A percentile compares a stretch with the other conserved stretches of the same genome.
phyloP scores from a whole-genome alignment of 2,113 vertebrate genomes.

The Daboia siamensis region DNA sequence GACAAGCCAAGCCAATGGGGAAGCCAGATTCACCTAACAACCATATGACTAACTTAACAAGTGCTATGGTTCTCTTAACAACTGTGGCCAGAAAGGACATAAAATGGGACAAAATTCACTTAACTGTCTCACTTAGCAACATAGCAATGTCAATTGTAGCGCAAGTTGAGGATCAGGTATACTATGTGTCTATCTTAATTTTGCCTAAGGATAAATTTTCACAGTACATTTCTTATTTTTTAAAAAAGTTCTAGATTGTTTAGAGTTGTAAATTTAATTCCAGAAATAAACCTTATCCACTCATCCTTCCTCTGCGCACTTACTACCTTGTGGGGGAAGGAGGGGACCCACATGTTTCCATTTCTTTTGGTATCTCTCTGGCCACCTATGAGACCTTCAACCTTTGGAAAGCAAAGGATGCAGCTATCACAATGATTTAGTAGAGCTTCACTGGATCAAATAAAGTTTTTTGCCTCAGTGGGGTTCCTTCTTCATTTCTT shows the following conservation, averaged over 20 bases:
- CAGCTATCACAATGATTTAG: not conserved
- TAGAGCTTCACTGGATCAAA: not conserved
- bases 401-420: not conserved
- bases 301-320: not conserved
- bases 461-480: not conserved
- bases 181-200: not conserved
- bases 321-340: not conserved
- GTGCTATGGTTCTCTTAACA: not conserved
- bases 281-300: not conserved
- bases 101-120: not conserved
- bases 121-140: not conserved
- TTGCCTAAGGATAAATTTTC: slow-evolving; percentile 18
- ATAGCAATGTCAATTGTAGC: not conserved
- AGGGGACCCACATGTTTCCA: not conserved
- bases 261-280: slow-evolving; percentile 1
- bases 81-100: not conserved
- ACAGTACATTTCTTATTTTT: not conserved
- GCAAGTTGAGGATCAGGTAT: not conserved
- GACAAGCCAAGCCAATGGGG: not conserved
- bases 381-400: not conserved
- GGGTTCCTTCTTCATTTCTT: not conserved
- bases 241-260: not conserved
- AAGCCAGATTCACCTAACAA: not conserved
- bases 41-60: not conserved
- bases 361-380: not conserved